Percentiles rank a stretch among this genome's conserved stretches.
These are phyloP conservation scores for Sardina pilchardus DNA, from an alignment of 2,113 vertebrate species.

Conservation along the genomic window DNA sequence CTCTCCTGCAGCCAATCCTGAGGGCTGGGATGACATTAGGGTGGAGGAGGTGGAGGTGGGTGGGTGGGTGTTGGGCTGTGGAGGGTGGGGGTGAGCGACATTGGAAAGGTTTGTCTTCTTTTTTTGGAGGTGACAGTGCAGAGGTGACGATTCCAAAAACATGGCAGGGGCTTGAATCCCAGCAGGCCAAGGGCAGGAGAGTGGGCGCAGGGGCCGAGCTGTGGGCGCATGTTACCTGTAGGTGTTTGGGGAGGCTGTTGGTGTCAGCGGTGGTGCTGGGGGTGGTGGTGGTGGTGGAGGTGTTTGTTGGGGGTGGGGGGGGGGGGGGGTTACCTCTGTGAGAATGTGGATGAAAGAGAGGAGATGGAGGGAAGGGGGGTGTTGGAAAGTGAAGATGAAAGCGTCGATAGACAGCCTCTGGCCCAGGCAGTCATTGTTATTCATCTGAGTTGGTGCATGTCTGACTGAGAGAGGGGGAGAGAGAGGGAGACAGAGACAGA, in stretches of 20 bases:
- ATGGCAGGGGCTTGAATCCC: neutral
- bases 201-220: neutral
- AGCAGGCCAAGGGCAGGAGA: neutral
- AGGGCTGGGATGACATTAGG: neutral
- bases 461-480: neutral
- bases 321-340: neutral
- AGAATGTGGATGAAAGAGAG: neutral
- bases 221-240: neutral
- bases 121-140: neutral
- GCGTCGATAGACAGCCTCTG: constrained; percentile 10
- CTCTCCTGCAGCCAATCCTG: constrained; percentile 7
- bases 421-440: constrained; percentile 8
- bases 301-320: neutral
- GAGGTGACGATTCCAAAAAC: neutral
- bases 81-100: neutral
- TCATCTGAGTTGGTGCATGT: constrained; percentile 5
- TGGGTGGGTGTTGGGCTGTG: neutral
- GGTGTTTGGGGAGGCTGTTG: neutral
- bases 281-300: neutral
- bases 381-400: constrained; percentile 38
- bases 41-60: neutral
- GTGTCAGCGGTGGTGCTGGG: neutral
- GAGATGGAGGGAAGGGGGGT: neutral
- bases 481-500: constrained; percentile 15
- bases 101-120: neutral